phyloP scores from a whole-genome alignment of 2,888 invertebrate species.

The Coecobrya sp. region DNA sequence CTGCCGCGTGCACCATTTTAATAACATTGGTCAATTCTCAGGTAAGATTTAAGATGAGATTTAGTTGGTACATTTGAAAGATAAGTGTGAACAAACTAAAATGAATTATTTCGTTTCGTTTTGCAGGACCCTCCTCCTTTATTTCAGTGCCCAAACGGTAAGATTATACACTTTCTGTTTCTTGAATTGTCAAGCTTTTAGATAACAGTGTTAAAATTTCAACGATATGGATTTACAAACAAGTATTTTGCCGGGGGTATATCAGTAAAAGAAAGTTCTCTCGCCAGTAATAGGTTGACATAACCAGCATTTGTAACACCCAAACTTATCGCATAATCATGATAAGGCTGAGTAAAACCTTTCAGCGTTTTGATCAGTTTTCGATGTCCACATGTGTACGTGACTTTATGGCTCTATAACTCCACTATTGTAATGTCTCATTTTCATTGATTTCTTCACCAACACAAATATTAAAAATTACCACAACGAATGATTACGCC shows the following conservation, averaged over 20 bases:
- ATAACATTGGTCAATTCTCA: conserved; percentile 84
- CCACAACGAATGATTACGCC: not conserved
- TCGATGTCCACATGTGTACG: conserved; percentile 5
- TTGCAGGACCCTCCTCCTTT: conserved; percentile 85
- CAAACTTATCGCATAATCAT: conserved; percentile 2
- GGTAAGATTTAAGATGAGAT: conserved; percentile 66
- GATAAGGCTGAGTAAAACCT: conserved; percentile 12
- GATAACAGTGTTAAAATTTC: not conserved
- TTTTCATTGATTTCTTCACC: conserved; percentile 2
- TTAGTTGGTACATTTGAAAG: not conserved
- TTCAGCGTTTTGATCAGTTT: not conserved
- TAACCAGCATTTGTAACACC: conserved; percentile 11
- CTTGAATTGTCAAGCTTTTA: not conserved
- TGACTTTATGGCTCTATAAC: not conserved
- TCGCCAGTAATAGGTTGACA: not conserved
- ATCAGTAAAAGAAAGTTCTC: not conserved
- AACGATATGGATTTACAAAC: no score
- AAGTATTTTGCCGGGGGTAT: no score
- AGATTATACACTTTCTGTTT: conserved; percentile 72
- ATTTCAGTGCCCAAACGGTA: conserved; percentile 87
- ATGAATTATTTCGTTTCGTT: conserved; percentile 17
- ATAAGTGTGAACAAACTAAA: conserved; percentile 3
- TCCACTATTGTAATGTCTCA: not conserved
- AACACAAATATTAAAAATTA: not conserved
- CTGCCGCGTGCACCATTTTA: conserved; percentile 82